Percentiles rank a stretch among this genome's conserved stretches.
Evolutionary conservation across 2,113 vertebrate species (phyloP).

Genomic region (Callipepla californica): DNA sequence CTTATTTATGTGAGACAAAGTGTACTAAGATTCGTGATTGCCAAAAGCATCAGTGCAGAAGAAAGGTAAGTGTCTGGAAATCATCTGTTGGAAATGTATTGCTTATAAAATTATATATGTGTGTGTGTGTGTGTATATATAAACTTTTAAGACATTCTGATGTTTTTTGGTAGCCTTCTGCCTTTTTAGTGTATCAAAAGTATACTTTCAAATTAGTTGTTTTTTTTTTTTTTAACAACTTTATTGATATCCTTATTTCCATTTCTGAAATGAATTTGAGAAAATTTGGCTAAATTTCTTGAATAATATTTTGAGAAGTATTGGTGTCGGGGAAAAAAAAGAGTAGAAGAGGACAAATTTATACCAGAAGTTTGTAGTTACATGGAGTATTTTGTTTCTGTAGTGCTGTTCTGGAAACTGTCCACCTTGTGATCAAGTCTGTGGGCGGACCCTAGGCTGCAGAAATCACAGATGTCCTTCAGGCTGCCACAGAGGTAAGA

Average conservation of each 20-base stretch:
- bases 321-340: neutral
- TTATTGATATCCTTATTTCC: neutral
- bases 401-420: conserved; percentile 97
- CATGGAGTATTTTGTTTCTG: conserved; percentile 2
- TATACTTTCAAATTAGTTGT: neutral
- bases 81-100: neutral
- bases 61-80: conserved; percentile 82
- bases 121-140: too few relatives aligned
- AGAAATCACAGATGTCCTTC: conserved; percentile 98
- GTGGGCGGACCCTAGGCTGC: conserved; percentile 90
- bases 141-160: neutral
- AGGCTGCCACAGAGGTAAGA: conserved; percentile 94
- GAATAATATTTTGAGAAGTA: neutral
- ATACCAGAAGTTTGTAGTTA: neutral
- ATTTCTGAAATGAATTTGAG: neutral
- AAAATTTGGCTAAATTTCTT: neutral
- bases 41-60: conserved; percentile 92
- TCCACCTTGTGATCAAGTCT: conserved; percentile 93
- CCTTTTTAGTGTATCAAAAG: neutral
- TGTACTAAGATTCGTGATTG: conserved; percentile 89
- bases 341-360: neutral
- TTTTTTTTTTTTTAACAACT: neutral
- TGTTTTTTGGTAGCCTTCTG: neutral
- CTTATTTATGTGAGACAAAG: conserved; percentile 95
- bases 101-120: neutral